Base-by-base conservation (phyloP, 2,888 invertebrate species). In the Pseudeuparius sepicola region DNA sequence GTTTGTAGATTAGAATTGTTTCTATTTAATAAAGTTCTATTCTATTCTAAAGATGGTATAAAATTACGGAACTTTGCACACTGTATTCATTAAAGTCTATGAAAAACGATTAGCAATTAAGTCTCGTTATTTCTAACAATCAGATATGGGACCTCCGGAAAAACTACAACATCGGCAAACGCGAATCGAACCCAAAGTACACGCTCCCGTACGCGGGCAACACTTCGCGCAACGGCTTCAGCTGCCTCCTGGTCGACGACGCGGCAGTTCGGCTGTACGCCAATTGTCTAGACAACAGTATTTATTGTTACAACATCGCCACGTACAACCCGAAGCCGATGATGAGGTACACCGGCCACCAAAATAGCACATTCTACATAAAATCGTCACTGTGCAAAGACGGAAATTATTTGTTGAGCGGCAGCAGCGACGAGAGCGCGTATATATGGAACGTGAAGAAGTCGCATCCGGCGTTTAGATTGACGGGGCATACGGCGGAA, bases 381-480 rank as follows among this genome's bases (percentile, higher is more conserved):
- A 89, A 88, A 60, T 73, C 84, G 0, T 72, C 78, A 41, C 65
- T 92, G 16, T 87, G 86, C 55, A 76, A 79, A 1, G 87, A 90
- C 61, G 79, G 83, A 3, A 64, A 68, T 42, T 92, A 86, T 61
- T 64, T 93, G 14, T 67, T 87, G 1, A 87, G 87, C 58, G 92
- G 92, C n/a, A 89, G 89, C 47, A 83, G 83, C 51, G 87, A 89
- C 61, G 78, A 81, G 47, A 68, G 74, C 48, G 90, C 88, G 0
- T 90, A 89, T 54, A 76, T 93, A 34, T 93, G 92, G 90, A 78
- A 75, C 56, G 70, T 78, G 1, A 66, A 69, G 9, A 60, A 64
- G 43, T 65, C 79, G 0, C 60, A 67, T 38, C 86, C 88, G 1
- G 57, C 87, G 6, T 73, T 80, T 12, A 68, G 70, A 31, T 64